Evolutionary conservation across 2,797 vertebrate species (phyloP).

Genomic region (Darevskia nairensis): DNA sequence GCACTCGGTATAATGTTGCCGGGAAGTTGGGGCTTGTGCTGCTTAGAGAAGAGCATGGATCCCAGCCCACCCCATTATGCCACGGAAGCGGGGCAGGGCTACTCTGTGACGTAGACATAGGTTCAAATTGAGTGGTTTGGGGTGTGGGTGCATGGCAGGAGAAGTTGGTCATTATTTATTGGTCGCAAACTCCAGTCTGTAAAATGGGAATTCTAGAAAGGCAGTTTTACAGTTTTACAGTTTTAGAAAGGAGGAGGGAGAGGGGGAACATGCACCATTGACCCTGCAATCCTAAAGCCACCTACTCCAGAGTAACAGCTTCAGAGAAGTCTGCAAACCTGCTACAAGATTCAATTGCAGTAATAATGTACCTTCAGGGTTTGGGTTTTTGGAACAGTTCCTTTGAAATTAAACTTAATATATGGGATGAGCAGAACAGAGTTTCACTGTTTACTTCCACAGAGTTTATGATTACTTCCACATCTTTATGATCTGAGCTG

Average conservation of each 20-base stretch:
- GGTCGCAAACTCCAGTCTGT: neutral
- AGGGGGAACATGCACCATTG: neutral
- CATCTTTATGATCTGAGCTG: neutral
- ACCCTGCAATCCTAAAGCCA: neutral
- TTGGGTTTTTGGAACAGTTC: neutral
- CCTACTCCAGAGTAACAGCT: neutral
- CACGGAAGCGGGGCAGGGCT: neutral
- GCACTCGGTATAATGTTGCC: conserved; percentile 37
- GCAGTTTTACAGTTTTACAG: neutral
- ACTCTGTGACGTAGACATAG: neutral
- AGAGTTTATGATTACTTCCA: no score
- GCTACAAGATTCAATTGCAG: neutral
- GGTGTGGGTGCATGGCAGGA: neutral
- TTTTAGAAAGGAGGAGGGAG: neutral
- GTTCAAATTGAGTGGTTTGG: neutral
- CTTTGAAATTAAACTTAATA: neutral
- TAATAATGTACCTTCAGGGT: neutral
- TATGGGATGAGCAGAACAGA: neutral
- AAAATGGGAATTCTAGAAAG: neutral
- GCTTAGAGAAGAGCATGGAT: no score
- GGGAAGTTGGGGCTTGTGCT: conserved; percentile 35
- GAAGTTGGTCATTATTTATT: neutral
- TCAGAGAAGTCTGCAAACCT: neutral
- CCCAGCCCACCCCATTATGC: no score
- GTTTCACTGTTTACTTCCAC: neutral